Conservation (phyloP, 2,797 vertebrate genomes). For the Myoxocephalus aenaeus region DNA sequence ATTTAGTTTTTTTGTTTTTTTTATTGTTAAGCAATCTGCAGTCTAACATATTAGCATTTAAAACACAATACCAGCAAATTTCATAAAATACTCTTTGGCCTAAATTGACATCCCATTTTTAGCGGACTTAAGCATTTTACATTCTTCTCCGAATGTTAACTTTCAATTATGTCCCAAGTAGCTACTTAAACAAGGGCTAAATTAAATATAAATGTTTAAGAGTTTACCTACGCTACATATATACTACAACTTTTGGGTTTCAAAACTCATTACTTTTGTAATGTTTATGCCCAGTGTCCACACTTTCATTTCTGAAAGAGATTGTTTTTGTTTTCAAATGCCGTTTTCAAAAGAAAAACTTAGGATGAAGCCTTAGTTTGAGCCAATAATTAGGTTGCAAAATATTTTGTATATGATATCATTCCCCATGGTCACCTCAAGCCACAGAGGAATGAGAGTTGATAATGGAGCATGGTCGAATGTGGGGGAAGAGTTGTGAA, state of each 20-base stretch:
- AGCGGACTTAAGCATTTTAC: not conserved
- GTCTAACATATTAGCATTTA: not conserved
- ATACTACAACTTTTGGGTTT: not conserved
- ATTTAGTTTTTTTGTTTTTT: not conserved
- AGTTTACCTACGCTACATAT: not conserved
- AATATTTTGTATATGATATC: not conserved
- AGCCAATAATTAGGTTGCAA: not conserved
- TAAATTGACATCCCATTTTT: not conserved
- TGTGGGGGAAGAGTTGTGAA: slow-evolving; percentile 1
- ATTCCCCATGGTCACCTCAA: not conserved
- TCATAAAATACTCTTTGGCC: not conserved
- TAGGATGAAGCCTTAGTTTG: not conserved
- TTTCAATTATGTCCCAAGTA: not conserved
- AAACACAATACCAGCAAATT: not conserved
- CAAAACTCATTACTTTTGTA: not conserved
- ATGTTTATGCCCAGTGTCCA: not conserved
- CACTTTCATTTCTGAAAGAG: not conserved
- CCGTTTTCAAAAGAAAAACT: not conserved
- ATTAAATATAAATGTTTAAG: not conserved
- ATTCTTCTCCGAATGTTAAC: not conserved
- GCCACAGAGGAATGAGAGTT: slow-evolving; percentile 10
- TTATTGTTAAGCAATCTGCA: not conserved
- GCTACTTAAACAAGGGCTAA: not conserved
- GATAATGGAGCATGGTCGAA: not conserved
- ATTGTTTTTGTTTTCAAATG: not conserved